Evolutionary conservation across 2,113 vertebrate genomes (phyloP).

Genomic region (Lethenteron camtschaticum): DNA sequence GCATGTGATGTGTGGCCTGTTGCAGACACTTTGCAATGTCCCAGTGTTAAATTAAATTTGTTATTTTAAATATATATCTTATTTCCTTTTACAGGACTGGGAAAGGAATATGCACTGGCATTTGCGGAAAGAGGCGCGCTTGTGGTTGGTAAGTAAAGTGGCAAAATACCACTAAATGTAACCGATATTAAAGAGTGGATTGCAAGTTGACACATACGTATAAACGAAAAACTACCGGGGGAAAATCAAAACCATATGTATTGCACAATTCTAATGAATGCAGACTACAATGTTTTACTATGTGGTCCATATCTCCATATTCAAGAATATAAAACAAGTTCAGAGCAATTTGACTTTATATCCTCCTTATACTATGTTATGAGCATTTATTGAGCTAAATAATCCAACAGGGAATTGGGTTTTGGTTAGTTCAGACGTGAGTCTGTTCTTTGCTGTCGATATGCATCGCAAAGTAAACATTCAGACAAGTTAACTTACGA

Average conservation of each 20-base stretch:
- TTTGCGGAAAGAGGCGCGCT: conserved; percentile 82
- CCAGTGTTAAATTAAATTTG: background rate
- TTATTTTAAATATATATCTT: background rate
- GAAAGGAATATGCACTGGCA: conserved; percentile 66
- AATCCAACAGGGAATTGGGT: too few species aligned
- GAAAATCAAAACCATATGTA: background rate
- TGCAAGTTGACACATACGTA: too few species aligned
- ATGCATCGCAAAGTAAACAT: too few species aligned
- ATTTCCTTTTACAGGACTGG: conserved; percentile 38
- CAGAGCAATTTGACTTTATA: too few species aligned
- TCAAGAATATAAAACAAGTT: too few species aligned
- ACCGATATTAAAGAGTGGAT: too few species aligned
- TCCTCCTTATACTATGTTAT: too few species aligned
- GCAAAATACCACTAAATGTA: too few species aligned
- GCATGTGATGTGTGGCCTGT: rapidly evolving
- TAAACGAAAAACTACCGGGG: background rate
- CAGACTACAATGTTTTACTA: background rate
- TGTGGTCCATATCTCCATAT: background rate
- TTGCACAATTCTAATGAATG: background rate
- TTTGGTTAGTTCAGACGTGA: too few species aligned
- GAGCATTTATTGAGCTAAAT: too few species aligned
- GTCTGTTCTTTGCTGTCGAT: too few species aligned
- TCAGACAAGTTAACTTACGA: too few species aligned
- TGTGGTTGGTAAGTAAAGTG: conserved; percentile 49
- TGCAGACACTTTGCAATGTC: background rate